A percentile compares a stretch with the other conserved stretches of the same genome.
These are phyloP conservation scores for Chelon auratus DNA, from an alignment of 2,797 vertebrate genomes.

Conservation along the genomic window DNA sequence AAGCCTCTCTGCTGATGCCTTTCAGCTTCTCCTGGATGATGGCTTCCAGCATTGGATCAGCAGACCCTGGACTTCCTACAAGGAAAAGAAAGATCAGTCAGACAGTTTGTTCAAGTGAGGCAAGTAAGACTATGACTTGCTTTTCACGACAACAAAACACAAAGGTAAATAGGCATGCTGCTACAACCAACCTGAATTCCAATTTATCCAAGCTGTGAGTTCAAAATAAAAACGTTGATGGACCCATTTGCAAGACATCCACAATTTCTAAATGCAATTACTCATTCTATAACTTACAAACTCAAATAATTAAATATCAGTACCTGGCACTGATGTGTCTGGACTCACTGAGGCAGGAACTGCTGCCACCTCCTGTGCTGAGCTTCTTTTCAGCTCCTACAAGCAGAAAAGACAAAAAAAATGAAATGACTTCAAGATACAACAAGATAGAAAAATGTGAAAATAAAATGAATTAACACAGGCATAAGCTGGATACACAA, in stretches of 20 bases:
- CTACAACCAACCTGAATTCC: neutral
- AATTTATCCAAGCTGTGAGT: neutral
- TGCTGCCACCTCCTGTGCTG: slow-evolving; percentile 83
- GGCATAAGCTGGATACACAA: neutral
- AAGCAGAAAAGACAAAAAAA: neutral
- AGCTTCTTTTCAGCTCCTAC: slow-evolving; percentile 83
- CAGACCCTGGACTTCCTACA: slow-evolving; percentile 87
- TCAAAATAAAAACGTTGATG: neutral
- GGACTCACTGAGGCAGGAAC: slow-evolving; percentile 84
- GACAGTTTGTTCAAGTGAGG: neutral
- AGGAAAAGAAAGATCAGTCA: slow-evolving; percentile 23
- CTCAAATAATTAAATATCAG: neutral
- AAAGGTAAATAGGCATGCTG: neutral
- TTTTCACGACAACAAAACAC: neutral
- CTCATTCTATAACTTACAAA: neutral
- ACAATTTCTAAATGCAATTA: slow-evolving; percentile 6
- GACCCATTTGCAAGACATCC: neutral
- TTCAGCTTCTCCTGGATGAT: slow-evolving; percentile 92
- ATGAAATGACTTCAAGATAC: neutral
- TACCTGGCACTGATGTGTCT: slow-evolving; percentile 89
- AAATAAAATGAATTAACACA: neutral
- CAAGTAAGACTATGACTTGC: neutral
- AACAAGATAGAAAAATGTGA: neutral
- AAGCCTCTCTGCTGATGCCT: slow-evolving; percentile 92
- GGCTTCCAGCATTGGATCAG: slow-evolving; percentile 89